Conservation (phyloP, 2,888 invertebrate genomes). For the Sipha maydis region DNA sequence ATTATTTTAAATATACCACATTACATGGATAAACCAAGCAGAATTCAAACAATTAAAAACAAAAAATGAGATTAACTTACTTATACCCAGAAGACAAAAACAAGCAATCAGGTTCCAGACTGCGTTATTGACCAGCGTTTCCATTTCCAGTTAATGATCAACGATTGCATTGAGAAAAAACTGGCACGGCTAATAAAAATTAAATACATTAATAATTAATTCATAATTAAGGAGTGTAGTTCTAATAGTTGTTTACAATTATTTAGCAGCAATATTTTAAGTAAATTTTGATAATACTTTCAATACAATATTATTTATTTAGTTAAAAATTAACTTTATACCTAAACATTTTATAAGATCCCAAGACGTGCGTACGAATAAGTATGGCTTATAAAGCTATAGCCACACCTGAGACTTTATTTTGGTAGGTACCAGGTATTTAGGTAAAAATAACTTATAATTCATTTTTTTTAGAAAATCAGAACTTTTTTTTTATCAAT, state of each 20-base stretch:
- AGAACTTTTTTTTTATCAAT: too few relatives aligned
- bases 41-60: background rate
- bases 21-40: background rate
- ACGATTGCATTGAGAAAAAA: slow-evolving; percentile 48
- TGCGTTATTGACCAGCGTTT: slow-evolving; percentile 31
- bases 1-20: background rate
- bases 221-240: background rate
- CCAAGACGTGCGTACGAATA: too few relatives aligned
- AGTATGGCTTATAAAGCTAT: too few relatives aligned
- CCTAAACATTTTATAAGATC: too few relatives aligned
- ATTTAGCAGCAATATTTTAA: background rate
- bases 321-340: too few relatives aligned
- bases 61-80: slow-evolving; percentile 18
- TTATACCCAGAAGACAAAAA: slow-evolving; percentile 4
- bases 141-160: slow-evolving; percentile 51
- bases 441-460: too few relatives aligned
- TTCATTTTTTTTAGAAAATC: too few relatives aligned
- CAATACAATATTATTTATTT: too few relatives aligned
- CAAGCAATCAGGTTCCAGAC: slow-evolving; percentile 32
- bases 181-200: slow-evolving; percentile 7
- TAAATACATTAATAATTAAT: background rate
- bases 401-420: too few relatives aligned
- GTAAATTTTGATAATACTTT: too few relatives aligned
- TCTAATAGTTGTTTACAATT: background rate
- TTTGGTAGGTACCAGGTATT: too few relatives aligned